Evolutionary conservation across 2,797 vertebrate genomes (phyloP), one percentile per base, ranked within the genome.

Genomic region (Todus mexicanus): DNA sequence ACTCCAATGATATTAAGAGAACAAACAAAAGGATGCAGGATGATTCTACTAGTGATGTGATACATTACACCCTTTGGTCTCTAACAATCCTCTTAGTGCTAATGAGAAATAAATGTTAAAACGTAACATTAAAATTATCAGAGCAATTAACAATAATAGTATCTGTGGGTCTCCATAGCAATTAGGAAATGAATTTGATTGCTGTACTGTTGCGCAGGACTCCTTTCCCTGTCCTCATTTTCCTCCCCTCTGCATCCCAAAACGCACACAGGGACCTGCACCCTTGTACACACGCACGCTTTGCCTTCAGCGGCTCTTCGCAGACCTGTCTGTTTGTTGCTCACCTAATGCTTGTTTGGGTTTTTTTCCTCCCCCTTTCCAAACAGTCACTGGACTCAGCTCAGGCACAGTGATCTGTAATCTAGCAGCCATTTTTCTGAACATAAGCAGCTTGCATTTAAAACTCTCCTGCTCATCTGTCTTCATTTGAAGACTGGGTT

Each of bases 401-500:
- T 94, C 87, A 89, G 97, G 91, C 90, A 93, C 93, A 77, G 71
- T 72, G 93, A 97, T 97, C 97, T 96, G 95, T 97, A 95, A 95
- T 96, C 95, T 92, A 83, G 65, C 96, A 97, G 97, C 96, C 98
- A 97, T 98, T 98, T 98, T 97, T 97, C 98, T 97, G 97, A 97
- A 97, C 97, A 95, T 98, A 98, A 98, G 97, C 98, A 98, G 98
- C 96, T 97, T 96, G 97, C 98, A 96, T 98, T 98, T 98, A 97
- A 97, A 98, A 97, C 97, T 97, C 97, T 92, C 93, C 89, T 86
- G 82, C 94, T 98, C 98, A 98, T 98, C 98, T 90, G 97, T 98
- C 98, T 98, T 98, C 98, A 98, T 98, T 98, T 98, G 98, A 98
- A 97, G 97, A 98, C 98, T 93, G 97, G 98, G 98, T 98, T 98